Evolutionary conservation across 2,797 vertebrate species (phyloP).

Genomic region (Danio kyathit): DNA sequence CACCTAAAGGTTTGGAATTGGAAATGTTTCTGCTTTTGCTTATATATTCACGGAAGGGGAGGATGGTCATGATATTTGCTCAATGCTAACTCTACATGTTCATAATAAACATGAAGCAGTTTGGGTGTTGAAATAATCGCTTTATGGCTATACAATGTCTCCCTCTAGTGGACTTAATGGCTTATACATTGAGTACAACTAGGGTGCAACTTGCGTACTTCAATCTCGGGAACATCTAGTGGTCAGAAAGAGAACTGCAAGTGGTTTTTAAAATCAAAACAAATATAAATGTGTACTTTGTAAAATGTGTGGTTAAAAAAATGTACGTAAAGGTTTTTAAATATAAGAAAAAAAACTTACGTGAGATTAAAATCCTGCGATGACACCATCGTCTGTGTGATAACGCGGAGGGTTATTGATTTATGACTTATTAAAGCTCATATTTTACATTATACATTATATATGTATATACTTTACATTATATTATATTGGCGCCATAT

Average conservation of each 20-base stretch:
- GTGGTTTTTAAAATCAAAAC: not conserved
- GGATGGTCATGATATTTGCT: not conserved
- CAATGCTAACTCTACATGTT: not conserved
- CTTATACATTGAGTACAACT: not conserved
- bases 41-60: not conserved
- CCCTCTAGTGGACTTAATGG: slow-evolving; percentile 21
- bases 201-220: not conserved
- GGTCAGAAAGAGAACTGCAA: not conserved
- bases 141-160: slow-evolving; percentile 11
- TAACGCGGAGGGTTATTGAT: too few species aligned
- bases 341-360: not conserved
- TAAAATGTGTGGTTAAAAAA: not conserved
- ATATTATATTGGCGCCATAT: too few species aligned
- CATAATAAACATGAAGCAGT: not conserved
- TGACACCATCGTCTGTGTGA: too few species aligned
- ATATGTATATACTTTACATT: too few species aligned
- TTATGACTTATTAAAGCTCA: too few species aligned
- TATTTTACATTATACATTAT: too few species aligned
- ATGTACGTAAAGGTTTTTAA: too few species aligned
- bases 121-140: not conserved
- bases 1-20: not conserved
- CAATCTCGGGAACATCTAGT: not conserved
- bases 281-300: not conserved
- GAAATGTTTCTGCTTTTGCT: not conserved
- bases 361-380: too few species aligned